Percentiles rank a stretch among this genome's conserved stretches.
Conservation (phyloP, 2,113 vertebrate genomes). For the Macquaria australasica region DNA sequence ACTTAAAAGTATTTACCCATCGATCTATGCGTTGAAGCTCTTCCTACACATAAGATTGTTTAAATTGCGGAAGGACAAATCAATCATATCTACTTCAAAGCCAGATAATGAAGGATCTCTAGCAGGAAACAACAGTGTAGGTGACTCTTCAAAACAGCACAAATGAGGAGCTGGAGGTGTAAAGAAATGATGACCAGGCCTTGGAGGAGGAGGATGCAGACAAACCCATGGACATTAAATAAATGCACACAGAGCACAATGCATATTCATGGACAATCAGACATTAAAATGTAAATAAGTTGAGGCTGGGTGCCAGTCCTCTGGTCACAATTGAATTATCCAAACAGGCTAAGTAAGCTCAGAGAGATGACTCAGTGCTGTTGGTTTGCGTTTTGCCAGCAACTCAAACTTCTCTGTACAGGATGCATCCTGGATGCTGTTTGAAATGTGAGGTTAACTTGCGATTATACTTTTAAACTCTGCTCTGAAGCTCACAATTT, state of each 20-base stretch:
- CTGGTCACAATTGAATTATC: slow-evolving; percentile 28
- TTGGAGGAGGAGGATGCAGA: not conserved
- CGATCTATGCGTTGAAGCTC: slow-evolving; percentile 11
- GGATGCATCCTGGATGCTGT: not conserved
- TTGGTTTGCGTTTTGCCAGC: not conserved
- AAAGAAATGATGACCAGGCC: slow-evolving; percentile 12
- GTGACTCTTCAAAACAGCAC: not conserved
- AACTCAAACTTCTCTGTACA: not conserved
- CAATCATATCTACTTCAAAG: slow-evolving; percentile 34
- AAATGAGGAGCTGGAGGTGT: slow-evolving; percentile 3
- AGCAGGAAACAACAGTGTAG: slow-evolving; percentile 14
- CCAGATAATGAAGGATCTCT: slow-evolving; percentile 26
- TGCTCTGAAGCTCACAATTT: slow-evolving; percentile 1
- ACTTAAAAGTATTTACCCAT: slow-evolving; percentile 4
- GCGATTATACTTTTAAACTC: not conserved
- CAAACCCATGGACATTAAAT: not conserved
- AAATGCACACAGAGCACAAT: not conserved
- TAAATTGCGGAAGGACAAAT: slow-evolving; percentile 23
- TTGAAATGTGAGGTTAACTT: not conserved
- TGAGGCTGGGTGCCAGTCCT: not conserved
- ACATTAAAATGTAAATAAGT: slow-evolving; percentile 13
- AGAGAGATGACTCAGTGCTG: slow-evolving; percentile 15
- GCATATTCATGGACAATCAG: slow-evolving; percentile 21
- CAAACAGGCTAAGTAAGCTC: slow-evolving; percentile 24
- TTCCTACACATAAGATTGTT: not conserved